A percentile compares a stretch with the other conserved stretches of the same genome.
Conservation (phyloP, 2,797 vertebrate species). For the Schizothorax lantsangensis region DNA sequence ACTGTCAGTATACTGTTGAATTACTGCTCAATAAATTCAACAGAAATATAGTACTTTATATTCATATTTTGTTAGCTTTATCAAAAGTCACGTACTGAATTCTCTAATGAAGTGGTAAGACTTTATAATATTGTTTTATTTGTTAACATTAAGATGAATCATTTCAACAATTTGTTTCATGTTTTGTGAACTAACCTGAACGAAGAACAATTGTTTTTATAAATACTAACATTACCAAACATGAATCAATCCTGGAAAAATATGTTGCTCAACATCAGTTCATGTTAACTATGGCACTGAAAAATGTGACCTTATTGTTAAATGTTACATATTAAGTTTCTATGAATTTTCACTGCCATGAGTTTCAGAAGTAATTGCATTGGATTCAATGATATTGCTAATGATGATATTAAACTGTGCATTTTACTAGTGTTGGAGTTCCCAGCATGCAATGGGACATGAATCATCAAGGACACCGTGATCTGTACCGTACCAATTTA, state of each 20-base stretch:
- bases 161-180: neutral
- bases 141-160: neutral
- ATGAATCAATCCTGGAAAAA: neutral
- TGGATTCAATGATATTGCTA: neutral
- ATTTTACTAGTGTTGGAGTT: neutral
- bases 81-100: neutral
- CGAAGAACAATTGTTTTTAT: neutral
- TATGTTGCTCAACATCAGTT: neutral
- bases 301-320: neutral
- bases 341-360: neutral
- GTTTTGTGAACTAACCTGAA: neutral
- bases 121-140: neutral
- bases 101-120: neutral
- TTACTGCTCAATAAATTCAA: neutral
- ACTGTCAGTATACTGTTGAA: neutral
- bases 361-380: neutral
- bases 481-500: slow-evolving; percentile 66
- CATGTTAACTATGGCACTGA: neutral
- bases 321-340: no score
- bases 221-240: neutral
- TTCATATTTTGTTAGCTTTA: neutral
- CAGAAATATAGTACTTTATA: neutral
- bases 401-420: neutral
- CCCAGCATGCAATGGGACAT: neutral
- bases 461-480: slow-evolving; percentile 36